Base-by-base conservation (phyloP, 1,140 invertebrate genomes). In the Charaxes varanes region DNA sequence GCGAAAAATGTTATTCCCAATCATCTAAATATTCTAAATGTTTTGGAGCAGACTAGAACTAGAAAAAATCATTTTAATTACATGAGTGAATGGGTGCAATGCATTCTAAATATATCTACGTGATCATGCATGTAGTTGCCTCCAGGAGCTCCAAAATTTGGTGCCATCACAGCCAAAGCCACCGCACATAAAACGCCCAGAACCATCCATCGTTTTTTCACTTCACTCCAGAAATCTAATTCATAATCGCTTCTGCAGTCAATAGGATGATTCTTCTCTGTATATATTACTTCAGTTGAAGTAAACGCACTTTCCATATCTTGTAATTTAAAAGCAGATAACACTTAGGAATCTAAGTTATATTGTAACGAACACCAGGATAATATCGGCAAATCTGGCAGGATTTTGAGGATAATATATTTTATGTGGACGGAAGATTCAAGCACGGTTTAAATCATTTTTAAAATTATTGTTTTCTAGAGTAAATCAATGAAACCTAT, bases 121-220 rank as follows among this genome's bases (percentile, higher is more conserved):
- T 65, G 60, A 72, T 36, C 76, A 80, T 78, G 73, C 77, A 57
- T 51, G 53, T 76, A 68, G 59, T 78, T 81, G 73, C 77, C 77
- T 81, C 77, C 77, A 23, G 53, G 51, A 35, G 69, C 71, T 24
- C 77, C 77, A 7, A 68, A 26, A 4, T 45, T 55, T 5, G 77
- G 71, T 24, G 59, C 47, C 13, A 76, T 10, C 4, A 76, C 71
- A 2, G 77, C 73, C 4, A 62, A 26, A 0, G 58, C 47, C 16
- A 72, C 55, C 0, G 62, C 47, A 0, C 38, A 19, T 4, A 78
- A 43, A 0, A 76, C 65, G 6, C 71, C 76, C 2, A 60, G 37
- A 6, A 74, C 53, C 42, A 73, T 52, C 76, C 70, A 80, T 10
- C 66, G 47, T 53, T 61, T 67, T 28, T 55, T 60, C 16, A 67